Base-by-base conservation (phyloP, 1,140 invertebrate genomes). In the Penaeus indicus region DNA sequence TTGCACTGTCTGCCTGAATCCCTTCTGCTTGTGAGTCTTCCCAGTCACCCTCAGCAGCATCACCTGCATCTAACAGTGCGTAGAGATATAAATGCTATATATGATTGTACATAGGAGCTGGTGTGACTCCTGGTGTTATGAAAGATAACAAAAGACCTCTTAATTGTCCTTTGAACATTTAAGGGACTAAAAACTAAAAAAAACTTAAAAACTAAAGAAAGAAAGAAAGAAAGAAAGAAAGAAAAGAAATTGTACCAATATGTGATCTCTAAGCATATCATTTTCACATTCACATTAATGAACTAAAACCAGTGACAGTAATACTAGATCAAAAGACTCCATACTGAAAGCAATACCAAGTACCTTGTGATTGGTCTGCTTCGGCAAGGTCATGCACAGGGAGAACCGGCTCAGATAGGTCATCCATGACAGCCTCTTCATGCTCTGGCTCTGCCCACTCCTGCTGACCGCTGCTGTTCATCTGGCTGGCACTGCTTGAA, bases 361-460 rank as follows among this genome's bases (percentile, higher is more conserved):
- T n/a, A 90, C 89, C 89, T 79, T 90, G 89, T 19, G 80, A 86
- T 32, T 90, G 89, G 32, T 90, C 89, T 27, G 89, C 89, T 60
- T 90, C 89, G 25, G 89, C 89, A 63, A 90, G 67, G 42, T 81
- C 85, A 84, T 90, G 85, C 7, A 90, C 89, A 16, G 87, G 81
- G n/a, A 90, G 85, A 19, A 60, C 27, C 5, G 67, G 79, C 62
- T 86, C 85, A 32, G 42, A 72, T 22, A 85, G 72, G 22, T 86
- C 89, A 67, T 90, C 80, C 72, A 85, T 90, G 60, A 86, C 78
- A 60, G 78, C 84, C 42, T 86, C 89, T 61, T 90, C 89, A n/a
- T 84, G 84, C 18, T 90, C 89, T 32, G 80, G 47, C 63, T 86
- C 89, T 21, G 67, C 69, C 84, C 84, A 86, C 47, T 78, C 72